Percentiles rank a stretch among this genome's conserved stretches.
Evolutionary conservation across 1,140 invertebrate species (phyloP).

Genomic region (Brachionus asplanchnoidis): DNA sequence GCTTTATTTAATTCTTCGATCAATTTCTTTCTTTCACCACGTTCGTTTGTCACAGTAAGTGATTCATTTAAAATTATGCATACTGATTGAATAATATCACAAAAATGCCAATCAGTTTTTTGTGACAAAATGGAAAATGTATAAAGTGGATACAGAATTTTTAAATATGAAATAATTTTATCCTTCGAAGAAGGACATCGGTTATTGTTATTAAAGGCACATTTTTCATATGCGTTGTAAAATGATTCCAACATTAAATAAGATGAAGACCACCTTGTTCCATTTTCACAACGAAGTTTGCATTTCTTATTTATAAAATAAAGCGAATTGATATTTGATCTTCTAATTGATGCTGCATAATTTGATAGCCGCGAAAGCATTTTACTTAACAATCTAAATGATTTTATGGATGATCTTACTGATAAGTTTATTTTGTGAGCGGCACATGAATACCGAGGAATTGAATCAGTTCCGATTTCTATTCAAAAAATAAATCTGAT

Average conservation of each 20-base stretch:
- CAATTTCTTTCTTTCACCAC: too few relatives aligned
- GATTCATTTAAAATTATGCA: too few relatives aligned
- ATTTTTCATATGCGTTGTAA: neutral
- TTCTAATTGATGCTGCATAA: neutral
- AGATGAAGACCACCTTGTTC: neutral
- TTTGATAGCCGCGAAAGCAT: neutral
- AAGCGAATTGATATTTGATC: neutral
- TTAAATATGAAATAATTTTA: neutral
- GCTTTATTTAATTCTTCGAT: too few relatives aligned
- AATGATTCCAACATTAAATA: neutral
- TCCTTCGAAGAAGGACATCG: neutral
- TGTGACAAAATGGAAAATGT: too few relatives aligned
- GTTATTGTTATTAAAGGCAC: neutral
- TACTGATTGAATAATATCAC: too few relatives aligned
- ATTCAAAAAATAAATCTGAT: too few relatives aligned
- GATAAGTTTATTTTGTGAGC: too few relatives aligned
- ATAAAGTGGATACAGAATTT: neutral
- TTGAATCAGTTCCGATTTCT: too few relatives aligned
- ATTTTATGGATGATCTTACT: neutral
- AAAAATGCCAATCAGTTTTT: too few relatives aligned
- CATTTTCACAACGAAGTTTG: neutral
- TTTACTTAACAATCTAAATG: neutral
- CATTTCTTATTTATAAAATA: neutral
- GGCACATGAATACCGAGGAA: too few relatives aligned
- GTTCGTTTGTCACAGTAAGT: too few relatives aligned